Evolutionary conservation across 2,113 vertebrate species (phyloP), one percentile per base, ranked within the genome.

Genomic region (Gymnobelideus leadbeateri): DNA sequence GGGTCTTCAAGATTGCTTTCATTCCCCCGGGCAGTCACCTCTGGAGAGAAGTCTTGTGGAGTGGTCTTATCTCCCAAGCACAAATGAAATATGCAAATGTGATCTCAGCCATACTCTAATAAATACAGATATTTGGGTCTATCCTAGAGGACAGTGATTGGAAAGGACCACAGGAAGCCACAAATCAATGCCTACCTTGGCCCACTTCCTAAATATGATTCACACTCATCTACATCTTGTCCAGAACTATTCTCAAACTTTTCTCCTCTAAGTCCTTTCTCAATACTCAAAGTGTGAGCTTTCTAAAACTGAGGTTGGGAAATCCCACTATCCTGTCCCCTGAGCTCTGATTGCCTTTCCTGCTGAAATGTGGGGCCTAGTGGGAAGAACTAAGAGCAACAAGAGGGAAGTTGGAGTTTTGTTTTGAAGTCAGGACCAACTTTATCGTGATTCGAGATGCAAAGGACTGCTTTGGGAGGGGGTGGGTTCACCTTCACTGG

Each of bases 121-220:
- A 93, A 93, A 93, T 51, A 1, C 11, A 91, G 57, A 94, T n/a
- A 84, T 92, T 92, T 12, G 91, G 57, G 54, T 47, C 26, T 90
- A 92, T 93, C 21, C 49, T 94, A 37, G 16, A 12, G 92, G 52
- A 94, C 0, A 6, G 52, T 52, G 37, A 92, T 2, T 68, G 0
- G 57, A 94, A 94, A 90, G 94, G 47, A 31, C 55, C 89, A 92
- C 31, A 94, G 16, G 43, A 89, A 96, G 94, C 23, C 37, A 90
- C 51, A 24, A 61, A 49, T 50, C 50, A 57, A 47, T 51, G 92
- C 25, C 3, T 7, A 23, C 2, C 93, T 92, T 43, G 90, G 92
- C n/a, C 1, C 23, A 12, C 6, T 57, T 28, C 6, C 84, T 91
- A 3, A 91, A 37, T 89, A 77, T 84, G 68, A 84, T 89, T 91